Evolutionary conservation across 2,113 vertebrate species (phyloP).

Genomic region (Copsychus sechellarum): DNA sequence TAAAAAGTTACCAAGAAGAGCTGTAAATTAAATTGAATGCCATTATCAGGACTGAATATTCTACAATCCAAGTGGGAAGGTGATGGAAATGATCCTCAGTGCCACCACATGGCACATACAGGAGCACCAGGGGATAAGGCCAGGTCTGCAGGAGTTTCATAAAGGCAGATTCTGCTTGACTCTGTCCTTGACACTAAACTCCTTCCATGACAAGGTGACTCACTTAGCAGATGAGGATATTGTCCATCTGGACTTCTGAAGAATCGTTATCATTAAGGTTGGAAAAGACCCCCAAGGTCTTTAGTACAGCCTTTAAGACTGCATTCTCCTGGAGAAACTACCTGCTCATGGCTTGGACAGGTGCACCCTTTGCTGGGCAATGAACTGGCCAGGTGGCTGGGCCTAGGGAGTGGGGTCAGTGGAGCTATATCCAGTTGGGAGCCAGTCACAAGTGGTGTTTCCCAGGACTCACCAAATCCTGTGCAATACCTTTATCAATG

Average conservation of each 20-base stretch:
- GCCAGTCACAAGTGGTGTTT: not conserved
- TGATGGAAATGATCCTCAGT: not conserved
- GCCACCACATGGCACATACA: not conserved
- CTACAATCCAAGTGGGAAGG: not conserved
- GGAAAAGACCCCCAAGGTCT: not conserved
- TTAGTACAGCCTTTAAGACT: not conserved
- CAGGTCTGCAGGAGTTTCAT: not conserved
- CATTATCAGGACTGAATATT: not conserved
- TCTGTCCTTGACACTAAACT: not conserved
- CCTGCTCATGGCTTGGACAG: not conserved
- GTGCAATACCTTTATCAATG: not conserved
- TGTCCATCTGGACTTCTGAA: not conserved
- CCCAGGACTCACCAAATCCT: too few species aligned
- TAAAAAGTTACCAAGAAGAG: not conserved
- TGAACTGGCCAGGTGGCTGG: not conserved
- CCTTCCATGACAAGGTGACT: not conserved
- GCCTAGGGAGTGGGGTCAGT: not conserved
- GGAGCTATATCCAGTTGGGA: not conserved
- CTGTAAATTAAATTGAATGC: not conserved
- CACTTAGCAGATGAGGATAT: not conserved
- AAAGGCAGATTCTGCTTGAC: not conserved
- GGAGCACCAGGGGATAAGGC: not conserved
- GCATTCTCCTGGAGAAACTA: not conserved
- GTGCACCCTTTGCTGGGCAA: not conserved
- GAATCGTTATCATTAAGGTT: not conserved